Evolutionary conservation across 2,113 vertebrate genomes (phyloP).

Genomic region (Colistium nudipinnis): DNA sequence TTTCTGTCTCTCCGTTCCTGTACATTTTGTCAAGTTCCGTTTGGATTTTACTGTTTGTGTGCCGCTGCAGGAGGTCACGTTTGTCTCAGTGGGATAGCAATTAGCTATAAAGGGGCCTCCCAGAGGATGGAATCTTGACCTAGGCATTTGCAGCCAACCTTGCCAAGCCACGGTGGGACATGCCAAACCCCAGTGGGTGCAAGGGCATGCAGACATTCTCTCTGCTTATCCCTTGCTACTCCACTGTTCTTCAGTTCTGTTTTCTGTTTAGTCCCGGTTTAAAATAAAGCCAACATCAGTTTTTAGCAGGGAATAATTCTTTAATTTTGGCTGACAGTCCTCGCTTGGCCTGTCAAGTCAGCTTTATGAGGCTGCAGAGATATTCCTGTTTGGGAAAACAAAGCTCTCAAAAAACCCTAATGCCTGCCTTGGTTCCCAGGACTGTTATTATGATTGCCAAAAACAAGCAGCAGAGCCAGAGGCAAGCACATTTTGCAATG

Average conservation of each 20-base stretch:
- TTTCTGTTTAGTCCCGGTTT: slow-evolving; percentile 13
- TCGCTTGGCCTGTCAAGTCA: slow-evolving; percentile 64
- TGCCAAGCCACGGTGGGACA: slow-evolving; percentile 28
- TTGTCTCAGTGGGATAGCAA: slow-evolving; percentile 55
- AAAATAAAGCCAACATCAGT: slow-evolving; percentile 22
- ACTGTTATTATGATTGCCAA: slow-evolving; percentile 67
- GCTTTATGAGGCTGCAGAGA: slow-evolving; percentile 65
- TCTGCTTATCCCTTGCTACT: slow-evolving; percentile 18
- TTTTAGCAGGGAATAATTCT: slow-evolving; percentile 58
- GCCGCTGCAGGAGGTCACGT: slow-evolving; percentile 43
- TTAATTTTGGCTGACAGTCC: slow-evolving; percentile 70
- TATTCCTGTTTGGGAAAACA: slow-evolving; percentile 72
- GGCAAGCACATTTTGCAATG: slow-evolving; percentile 59
- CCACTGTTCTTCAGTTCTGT: slow-evolving; percentile 56
- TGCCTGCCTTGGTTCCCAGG: slow-evolving; percentile 65
- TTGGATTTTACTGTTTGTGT: neutral
- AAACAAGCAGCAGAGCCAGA: slow-evolving; percentile 52
- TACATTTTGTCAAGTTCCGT: slow-evolving; percentile 3
- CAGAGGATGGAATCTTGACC: slow-evolving; percentile 55
- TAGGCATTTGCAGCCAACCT: slow-evolving; percentile 32
- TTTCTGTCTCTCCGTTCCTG: slow-evolving; percentile 2
- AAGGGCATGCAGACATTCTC: slow-evolving; percentile 50
- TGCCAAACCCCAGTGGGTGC: slow-evolving; percentile 48
- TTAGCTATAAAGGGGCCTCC: slow-evolving; percentile 60
- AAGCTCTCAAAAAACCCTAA: slow-evolving; percentile 62